Percentiles rank a stretch among this genome's conserved stretches.
These are phyloP conservation scores for Phalacrocorax brasilianus DNA, from an alignment of 2,113 vertebrate species.

Conservation along the genomic window DNA sequence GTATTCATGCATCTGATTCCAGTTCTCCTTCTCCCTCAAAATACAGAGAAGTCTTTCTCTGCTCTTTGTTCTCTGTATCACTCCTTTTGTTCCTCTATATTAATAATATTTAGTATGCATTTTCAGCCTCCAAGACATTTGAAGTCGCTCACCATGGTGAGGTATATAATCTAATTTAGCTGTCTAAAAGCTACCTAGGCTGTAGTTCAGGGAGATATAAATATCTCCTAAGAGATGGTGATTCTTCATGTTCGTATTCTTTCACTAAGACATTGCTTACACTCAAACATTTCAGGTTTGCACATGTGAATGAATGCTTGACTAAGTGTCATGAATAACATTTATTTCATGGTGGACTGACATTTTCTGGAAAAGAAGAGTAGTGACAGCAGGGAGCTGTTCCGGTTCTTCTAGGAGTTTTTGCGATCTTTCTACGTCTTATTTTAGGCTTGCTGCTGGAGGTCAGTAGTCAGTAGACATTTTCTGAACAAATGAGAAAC, in stretches of 20 bases:
- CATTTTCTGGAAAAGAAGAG: background rate
- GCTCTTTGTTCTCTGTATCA: background rate
- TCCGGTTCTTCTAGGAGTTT: background rate
- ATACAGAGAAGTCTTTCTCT: background rate
- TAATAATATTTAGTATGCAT: background rate
- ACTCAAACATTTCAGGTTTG: background rate
- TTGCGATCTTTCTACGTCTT: background rate
- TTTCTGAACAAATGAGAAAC: background rate
- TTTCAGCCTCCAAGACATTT: background rate
- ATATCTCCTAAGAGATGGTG: background rate
- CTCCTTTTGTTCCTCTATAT: background rate
- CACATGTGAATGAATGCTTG: background rate
- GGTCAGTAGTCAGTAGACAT: background rate
- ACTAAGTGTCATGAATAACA: background rate
- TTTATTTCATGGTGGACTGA: background rate
- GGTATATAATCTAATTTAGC: background rate
- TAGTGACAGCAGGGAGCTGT: background rate
- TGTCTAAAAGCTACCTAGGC: background rate
- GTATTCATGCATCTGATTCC: background rate
- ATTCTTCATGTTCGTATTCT: background rate
- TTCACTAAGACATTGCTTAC: background rate
- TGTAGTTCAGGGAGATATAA: background rate
- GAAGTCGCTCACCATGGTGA: background rate
- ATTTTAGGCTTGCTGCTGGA: background rate
- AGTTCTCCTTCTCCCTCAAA: background rate